Percentiles rank a stretch among this genome's conserved stretches.
Evolutionary conservation across 2,888 invertebrate species (phyloP).

Genomic region (Cephonodes hylas): DNA sequence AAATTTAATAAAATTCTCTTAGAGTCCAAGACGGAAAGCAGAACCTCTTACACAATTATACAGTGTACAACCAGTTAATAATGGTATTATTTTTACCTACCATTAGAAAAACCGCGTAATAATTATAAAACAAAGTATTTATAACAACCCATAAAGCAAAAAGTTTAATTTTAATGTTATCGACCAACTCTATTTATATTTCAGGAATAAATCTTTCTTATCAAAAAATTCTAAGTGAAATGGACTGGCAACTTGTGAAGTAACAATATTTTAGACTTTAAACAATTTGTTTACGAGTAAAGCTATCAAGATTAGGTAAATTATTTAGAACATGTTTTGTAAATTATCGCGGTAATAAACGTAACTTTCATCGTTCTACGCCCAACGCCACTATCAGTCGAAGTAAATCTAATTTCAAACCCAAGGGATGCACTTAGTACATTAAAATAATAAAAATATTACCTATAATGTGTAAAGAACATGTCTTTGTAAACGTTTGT

Average conservation of each 20-base stretch:
- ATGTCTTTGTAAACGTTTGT: no score
- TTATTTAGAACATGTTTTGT: conserved; percentile 10
- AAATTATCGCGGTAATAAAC: conserved; percentile 18
- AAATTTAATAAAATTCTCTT: no score
- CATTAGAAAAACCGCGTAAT: no score
- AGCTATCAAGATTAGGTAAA: conserved; percentile 1
- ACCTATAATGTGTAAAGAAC: no score
- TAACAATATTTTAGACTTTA: not conserved
- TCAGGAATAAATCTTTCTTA: not conserved
- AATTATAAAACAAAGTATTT: no score
- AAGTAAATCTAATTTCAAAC: conserved; percentile 13
- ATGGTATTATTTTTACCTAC: no score
- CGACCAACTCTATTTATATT: not conserved
- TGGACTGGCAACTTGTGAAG: not conserved
- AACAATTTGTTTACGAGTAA: conserved; percentile 7
- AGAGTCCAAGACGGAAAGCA: no score
- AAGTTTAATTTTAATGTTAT: not conserved
- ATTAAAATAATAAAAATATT: no score
- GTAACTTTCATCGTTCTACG: conserved; percentile 17
- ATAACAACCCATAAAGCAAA: not conserved
- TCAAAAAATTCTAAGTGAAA: not conserved
- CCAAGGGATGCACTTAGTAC: not conserved
- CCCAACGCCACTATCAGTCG: conserved; percentile 11
- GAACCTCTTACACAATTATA: no score
- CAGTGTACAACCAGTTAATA: no score